Conservation (phyloP, 2,797 vertebrate species). For the Myotis findleyi region DNA sequence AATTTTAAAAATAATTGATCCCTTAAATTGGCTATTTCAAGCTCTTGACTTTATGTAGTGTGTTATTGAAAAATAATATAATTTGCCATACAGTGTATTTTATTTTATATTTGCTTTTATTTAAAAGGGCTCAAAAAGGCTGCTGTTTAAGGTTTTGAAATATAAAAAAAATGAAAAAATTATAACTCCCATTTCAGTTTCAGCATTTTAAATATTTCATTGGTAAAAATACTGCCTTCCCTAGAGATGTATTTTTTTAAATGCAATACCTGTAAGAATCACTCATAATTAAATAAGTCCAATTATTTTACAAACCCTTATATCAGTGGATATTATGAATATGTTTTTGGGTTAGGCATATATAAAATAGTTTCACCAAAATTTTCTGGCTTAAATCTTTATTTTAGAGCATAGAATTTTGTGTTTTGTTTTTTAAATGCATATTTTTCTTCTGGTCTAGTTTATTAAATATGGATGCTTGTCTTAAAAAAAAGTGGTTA, state of each 20-base stretch:
- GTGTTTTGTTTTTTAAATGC: not conserved
- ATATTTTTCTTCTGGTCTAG: conserved; percentile 65
- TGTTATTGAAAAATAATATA: conserved; percentile 28
- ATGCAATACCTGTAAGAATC: not conserved
- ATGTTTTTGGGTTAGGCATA: conserved; percentile 37
- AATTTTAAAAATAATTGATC: conserved; percentile 5
- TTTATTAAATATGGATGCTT: conserved; percentile 76
- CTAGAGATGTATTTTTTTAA: conserved; percentile 24
- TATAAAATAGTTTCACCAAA: conserved; percentile 48
- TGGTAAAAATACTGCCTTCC: not conserved
- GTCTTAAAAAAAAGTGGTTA: conserved; percentile 63
- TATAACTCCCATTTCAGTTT: conserved; percentile 22
- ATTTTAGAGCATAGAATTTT: conserved; percentile 17
- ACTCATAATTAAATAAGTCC: conserved; percentile 12
- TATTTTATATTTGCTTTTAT: not conserved
- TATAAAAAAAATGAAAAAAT: conserved; percentile 25
- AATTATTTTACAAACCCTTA: conserved; percentile 8
- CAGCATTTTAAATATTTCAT: not conserved
- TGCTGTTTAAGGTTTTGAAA: conserved; percentile 11
- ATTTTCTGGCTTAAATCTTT: conserved; percentile 28
- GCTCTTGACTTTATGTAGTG: not conserved
- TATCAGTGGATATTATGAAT: conserved; percentile 26
- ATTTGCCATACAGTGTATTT: not conserved
- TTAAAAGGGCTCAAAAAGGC: not conserved
- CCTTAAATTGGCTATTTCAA: not conserved